phyloP scores from a whole-genome alignment of 2,113 vertebrate genomes.

The Agelaius phoeniceus region DNA sequence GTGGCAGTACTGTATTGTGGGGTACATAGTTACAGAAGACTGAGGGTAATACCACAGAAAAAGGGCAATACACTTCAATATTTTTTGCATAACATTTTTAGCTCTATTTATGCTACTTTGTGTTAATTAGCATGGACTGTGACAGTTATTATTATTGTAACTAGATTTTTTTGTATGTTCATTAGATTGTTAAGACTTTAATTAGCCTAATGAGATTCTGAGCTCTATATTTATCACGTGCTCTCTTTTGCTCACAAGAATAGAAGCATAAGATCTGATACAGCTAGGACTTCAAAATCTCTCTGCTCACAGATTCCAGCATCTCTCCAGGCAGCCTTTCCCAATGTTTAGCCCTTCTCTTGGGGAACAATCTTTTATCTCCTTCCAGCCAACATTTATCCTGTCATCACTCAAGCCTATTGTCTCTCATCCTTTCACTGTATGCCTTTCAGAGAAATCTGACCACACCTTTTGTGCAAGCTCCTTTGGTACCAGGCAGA shows the following conservation, averaged over 20 bases:
- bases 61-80: neutral
- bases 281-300: neutral
- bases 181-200: neutral
- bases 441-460: neutral
- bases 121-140: neutral
- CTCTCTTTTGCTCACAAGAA: neutral
- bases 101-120: neutral
- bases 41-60: neutral
- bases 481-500: neutral
- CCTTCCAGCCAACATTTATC: neutral
- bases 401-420: neutral
- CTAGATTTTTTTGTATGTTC: neutral
- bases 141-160: neutral
- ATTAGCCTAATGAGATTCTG: neutral
- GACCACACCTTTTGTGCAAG: neutral
- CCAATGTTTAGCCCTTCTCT: neutral
- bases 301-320: neutral
- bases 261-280: neutral
- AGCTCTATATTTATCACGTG: neutral
- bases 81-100: neutral
- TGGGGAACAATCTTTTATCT: neutral
- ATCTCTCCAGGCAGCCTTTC: neutral
- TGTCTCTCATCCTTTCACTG: neutral
- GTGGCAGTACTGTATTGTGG: neutral
- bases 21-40: neutral